These are phyloP conservation scores for Nemoura dubitans DNA, from an alignment of 2,888 invertebrate genomes.

Conservation along the genomic window DNA sequence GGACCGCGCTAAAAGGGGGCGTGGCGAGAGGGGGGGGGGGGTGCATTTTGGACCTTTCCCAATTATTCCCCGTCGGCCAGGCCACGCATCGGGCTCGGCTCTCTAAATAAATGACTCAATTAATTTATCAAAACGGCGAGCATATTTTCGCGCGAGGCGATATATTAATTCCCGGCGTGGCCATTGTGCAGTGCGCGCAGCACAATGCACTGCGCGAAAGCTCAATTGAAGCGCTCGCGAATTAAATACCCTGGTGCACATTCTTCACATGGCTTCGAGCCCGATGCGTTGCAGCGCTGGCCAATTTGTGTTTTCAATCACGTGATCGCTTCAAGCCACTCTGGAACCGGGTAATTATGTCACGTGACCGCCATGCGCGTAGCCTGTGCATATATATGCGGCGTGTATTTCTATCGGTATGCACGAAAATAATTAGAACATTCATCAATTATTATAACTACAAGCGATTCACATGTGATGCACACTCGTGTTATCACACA, in stretches of 20 bases:
- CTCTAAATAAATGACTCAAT: background rate
- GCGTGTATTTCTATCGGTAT: background rate
- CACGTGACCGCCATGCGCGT: background rate
- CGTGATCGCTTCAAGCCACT: background rate
- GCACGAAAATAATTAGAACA: background rate
- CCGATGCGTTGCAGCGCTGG: background rate
- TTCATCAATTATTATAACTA: background rate
- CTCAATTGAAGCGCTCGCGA: background rate
- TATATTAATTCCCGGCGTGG: background rate
- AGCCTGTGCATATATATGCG: too few relatives aligned
- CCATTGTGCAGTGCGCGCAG: background rate
- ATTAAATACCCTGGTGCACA: background rate
- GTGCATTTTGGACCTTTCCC: background rate
- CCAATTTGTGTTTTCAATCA: background rate
- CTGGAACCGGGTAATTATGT: background rate
- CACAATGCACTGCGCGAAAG: background rate
- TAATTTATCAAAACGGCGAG: background rate
- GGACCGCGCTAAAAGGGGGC: background rate
- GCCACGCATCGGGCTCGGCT: background rate
- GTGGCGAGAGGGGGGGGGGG: background rate
- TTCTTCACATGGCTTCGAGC: background rate
- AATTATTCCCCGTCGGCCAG: background rate
- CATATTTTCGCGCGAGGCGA: background rate
- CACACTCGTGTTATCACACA: background rate
- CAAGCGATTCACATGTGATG: background rate